phyloP scores from a whole-genome alignment of 2,888 invertebrate species.

The Andrena camellia region DNA sequence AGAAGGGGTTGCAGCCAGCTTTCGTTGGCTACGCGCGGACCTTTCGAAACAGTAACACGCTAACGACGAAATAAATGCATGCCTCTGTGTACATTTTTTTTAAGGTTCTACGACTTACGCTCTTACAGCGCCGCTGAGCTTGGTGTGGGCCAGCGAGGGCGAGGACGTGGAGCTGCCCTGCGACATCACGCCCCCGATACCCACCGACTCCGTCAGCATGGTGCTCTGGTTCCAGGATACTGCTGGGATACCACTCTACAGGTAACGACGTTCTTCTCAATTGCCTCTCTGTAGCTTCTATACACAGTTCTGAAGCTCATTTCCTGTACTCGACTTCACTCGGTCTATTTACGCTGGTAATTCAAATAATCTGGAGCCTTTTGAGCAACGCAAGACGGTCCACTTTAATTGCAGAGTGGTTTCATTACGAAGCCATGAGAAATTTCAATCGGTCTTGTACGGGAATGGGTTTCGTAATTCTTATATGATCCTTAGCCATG shows the following conservation, averaged over 20 bases:
- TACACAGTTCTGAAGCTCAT: too few relatives aligned
- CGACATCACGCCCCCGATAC: constrained; percentile 91
- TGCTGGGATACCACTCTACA: constrained; percentile 94
- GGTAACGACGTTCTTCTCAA: constrained; percentile 85
- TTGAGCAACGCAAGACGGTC: too few relatives aligned
- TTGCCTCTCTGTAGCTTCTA: too few relatives aligned
- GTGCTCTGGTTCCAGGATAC: constrained; percentile 96
- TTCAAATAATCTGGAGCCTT: too few relatives aligned
- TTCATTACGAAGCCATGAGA: too few relatives aligned
- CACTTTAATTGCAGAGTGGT: too few relatives aligned
- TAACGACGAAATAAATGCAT: constrained; percentile 13
- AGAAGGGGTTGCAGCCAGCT: constrained; percentile 27
- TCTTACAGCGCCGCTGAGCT: constrained; percentile 88
- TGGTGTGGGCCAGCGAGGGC: constrained; percentile 92
- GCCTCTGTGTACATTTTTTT: constrained; percentile 49
- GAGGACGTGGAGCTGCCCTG: constrained; percentile 93
- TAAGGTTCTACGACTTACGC: constrained; percentile 48
- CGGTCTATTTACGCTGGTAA: too few relatives aligned
- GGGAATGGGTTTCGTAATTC: too few relatives aligned
- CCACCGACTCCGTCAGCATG: constrained; percentile 91
- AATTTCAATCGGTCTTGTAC: too few relatives aligned
- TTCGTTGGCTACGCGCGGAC: background rate
- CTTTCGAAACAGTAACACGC: background rate
- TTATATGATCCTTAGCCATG: too few relatives aligned
- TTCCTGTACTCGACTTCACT: too few relatives aligned